Conservation (phyloP, 2,888 invertebrate species). For the Drosophila longiperda region DNA sequence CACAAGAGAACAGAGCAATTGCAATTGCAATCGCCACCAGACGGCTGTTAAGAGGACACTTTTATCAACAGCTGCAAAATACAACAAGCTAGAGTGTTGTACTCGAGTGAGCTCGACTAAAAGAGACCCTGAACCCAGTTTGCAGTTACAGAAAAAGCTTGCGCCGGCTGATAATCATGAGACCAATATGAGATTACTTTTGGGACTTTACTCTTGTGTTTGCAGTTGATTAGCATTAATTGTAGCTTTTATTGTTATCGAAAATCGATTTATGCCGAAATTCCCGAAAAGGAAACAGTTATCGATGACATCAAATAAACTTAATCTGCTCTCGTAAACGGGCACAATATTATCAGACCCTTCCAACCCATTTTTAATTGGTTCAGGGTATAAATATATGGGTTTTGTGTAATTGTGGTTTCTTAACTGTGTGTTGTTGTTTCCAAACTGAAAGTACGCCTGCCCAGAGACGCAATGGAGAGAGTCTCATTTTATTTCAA, state of each 20-base stretch:
- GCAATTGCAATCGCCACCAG: constrained; percentile 46
- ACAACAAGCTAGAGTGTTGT: constrained; percentile 15
- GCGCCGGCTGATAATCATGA: background rate
- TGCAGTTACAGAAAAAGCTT: background rate
- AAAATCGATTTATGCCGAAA: background rate
- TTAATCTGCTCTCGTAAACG: background rate
- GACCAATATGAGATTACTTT: background rate
- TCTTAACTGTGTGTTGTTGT: constrained; percentile 1
- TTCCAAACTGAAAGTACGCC: background rate
- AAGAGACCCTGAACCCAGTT: background rate
- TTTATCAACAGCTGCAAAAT: constrained; percentile 59
- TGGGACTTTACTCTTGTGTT: background rate
- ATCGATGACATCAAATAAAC: background rate
- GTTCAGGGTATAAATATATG: background rate
- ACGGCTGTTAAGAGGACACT: constrained; percentile 51
- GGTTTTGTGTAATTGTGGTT: background rate
- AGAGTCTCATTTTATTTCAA: constrained; percentile 17
- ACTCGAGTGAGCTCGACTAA: background rate
- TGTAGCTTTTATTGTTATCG: background rate
- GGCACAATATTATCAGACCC: background rate
- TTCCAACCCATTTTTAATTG: background rate
- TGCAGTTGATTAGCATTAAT: background rate
- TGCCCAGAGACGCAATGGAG: constrained; percentile 51
- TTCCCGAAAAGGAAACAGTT: background rate
- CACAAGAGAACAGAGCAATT: constrained; percentile 27